Evolutionary conservation across 2,888 invertebrate genomes (phyloP).

Genomic region (Dusona sp.): DNA sequence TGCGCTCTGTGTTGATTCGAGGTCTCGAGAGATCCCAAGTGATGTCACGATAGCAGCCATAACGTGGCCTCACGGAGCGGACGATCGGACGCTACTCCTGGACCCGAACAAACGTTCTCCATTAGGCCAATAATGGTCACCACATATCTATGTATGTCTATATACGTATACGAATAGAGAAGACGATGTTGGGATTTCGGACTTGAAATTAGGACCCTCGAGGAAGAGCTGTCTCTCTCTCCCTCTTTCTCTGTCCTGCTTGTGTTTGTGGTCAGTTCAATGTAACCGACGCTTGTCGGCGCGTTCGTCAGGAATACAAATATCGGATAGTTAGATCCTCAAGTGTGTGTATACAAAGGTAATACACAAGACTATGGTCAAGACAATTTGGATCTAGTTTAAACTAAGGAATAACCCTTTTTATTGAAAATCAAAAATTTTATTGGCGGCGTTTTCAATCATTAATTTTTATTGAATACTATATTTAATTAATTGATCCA

Average conservation of each 20-base stretch:
- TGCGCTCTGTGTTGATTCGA: constrained; percentile 34
- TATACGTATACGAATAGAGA: neutral
- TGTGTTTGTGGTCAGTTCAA: constrained; percentile 27
- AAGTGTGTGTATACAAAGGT: neutral
- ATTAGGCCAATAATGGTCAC: constrained; percentile 76
- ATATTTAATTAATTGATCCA: neutral
- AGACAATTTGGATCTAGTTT: neutral
- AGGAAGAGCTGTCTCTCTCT: constrained; percentile 25
- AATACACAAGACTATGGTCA: neutral
- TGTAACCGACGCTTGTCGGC: constrained; percentile 40
- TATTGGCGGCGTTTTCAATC: neutral
- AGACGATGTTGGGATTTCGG: constrained; percentile 70
- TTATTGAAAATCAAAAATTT: neutral
- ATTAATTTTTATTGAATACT: neutral
- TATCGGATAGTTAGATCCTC: constrained; percentile 37
- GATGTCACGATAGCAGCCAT: constrained; percentile 69
- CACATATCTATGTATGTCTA: constrained; percentile 13
- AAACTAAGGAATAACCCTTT: neutral
- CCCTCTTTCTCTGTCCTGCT: constrained; percentile 18
- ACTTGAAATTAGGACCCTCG: constrained; percentile 70
- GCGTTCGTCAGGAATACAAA: constrained; percentile 48
- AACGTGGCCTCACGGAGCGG: constrained; percentile 56
- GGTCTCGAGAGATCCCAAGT: constrained; percentile 55
- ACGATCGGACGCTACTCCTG: constrained; percentile 66
- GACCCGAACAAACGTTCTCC: constrained; percentile 72